phyloP scores from a whole-genome alignment of 2,888 invertebrate species.

The Brachypalpus laphriformis region DNA sequence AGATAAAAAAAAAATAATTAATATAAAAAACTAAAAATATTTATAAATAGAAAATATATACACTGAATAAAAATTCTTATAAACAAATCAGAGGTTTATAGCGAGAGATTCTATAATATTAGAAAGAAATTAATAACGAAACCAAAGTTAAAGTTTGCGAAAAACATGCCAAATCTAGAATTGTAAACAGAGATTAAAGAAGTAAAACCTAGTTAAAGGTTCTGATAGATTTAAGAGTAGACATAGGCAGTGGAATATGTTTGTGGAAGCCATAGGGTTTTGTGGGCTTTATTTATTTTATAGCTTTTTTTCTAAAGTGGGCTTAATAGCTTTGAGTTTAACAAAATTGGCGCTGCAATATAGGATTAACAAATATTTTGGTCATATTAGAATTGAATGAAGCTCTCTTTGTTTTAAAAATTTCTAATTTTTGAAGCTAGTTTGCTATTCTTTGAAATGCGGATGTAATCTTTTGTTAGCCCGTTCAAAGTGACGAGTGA shows the following conservation, averaged over 20 bases:
- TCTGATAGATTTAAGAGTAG: conserved; percentile 22
- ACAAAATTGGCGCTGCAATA: too few species aligned
- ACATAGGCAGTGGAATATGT: conserved; percentile 13
- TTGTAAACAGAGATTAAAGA: conserved; percentile 33
- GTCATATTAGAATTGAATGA: too few species aligned
- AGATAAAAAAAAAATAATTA: conserved; percentile 37
- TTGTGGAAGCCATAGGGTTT: neutral
- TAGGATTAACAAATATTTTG: too few species aligned
- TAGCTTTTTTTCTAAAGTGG: too few species aligned
- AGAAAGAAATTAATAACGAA: conserved; percentile 10
- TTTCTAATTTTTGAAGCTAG: too few species aligned
- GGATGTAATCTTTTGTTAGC: too few species aligned
- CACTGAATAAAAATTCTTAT: conserved; percentile 75
- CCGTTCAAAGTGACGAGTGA: too few species aligned
- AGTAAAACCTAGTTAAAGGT: conserved; percentile 2
- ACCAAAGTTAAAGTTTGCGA: conserved; percentile 59
- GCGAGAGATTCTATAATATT: conserved; percentile 39
- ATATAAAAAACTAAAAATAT: conserved; percentile 54
- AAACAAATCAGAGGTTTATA: conserved; percentile 64
- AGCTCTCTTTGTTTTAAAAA: too few species aligned
- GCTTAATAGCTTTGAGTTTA: too few species aligned
- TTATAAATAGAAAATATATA: conserved; percentile 75
- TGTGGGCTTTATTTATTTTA: too few species aligned
- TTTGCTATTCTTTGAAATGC: too few species aligned
- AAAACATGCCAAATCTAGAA: conserved; percentile 69